Evolutionary conservation across 2,113 vertebrate species (phyloP), one percentile per base, ranked within the genome.

Genomic region (Anolis sagrei): DNA sequence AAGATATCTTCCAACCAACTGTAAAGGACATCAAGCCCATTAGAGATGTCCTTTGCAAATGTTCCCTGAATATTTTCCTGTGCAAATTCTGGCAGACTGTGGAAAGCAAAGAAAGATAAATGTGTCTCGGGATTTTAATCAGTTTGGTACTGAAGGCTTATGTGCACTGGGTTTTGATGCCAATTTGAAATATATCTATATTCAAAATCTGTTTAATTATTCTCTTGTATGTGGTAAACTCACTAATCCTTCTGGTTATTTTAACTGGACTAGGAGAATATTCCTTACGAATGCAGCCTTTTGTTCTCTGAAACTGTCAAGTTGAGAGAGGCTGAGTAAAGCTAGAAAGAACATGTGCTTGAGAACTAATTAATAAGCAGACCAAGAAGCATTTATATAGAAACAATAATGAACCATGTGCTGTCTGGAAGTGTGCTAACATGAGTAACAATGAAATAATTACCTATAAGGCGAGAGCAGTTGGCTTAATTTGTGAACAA

Each of bases 201-300:
- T 72, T 64, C 36, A 86, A 86, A 80, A 69, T 77, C 64, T 81
- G 70, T 83, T 58, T 80, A 73, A 79, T 86, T 79, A 72, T 32
- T 48, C 49, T 73, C 18, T 79, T 80, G 76, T 48, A 48, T 61
- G 36, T 62, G 76, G 34, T 32, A 4, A 48, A 39, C 32, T 79
- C 54, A 32, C 49, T 61, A 79, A 61, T 79, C 29, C 84, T 70
- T 69, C 18, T 9, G 29, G 5, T 5, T 79, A 32, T 11, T 62
- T 27, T 39, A 79, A 79, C 25, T 73, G 81, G 10, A 36, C 83
- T 79, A 68, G 76, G 18, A 73, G 69, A 62, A 32, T 21, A n/a
- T 61, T 69, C 9, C 19, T 79, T 54, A 44, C 9, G 19, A 72
- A 61, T 44, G 29, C 34, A 85, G 34, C 34, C 76, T 36, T 85